Evolutionary conservation across 2,797 vertebrate genomes (phyloP), one percentile per base, ranked within the genome.

Genomic region (Parauchenoglanis punctatus): DNA sequence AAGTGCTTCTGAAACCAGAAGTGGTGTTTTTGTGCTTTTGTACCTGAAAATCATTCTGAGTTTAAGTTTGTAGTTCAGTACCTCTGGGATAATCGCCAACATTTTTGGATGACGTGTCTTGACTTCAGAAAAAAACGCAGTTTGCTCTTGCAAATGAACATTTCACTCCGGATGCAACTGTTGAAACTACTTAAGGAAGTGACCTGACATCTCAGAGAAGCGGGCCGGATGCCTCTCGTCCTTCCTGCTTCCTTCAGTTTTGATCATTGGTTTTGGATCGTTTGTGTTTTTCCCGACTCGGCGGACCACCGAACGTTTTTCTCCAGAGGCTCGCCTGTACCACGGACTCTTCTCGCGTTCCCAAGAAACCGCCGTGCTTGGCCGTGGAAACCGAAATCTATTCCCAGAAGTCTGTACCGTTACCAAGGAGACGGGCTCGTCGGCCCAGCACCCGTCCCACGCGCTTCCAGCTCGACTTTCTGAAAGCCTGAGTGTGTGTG

Each of bases 401-500:
- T 76, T 87, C 49, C 83, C 28, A 46, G 68, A 52, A 80, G 31
- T 35, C 84, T 56, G 85, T n/a, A 6, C 68, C 3, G 89, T 90
- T 89, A 72, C 88, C 88, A 82, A 11, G 86, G 86, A 85, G 89
- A 87, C 31, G 63, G 59, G 40, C 46, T 31, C 56, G 8, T 77
- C 65, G 31, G 54, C 63, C n/a, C 82, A 25, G 86, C 76, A 28
- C 23, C 67, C 75, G 58, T 90, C 84, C 44, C 49, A 83, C 85
- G 86, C 85, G 10, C 78, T 81, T 81, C 28, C 65, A 73, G 13
- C 82, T 80, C 7, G 40, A 76, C 63, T 67, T 83, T 65, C 10
- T 65, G 73, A 83, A 59, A 61, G 85, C 40, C 25, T 4, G 59
- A 23, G 78, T 52, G 81, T 31, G 80, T 78, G 65, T 67, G 85